Evolutionary conservation across 1,140 invertebrate genomes (phyloP).

Genomic region (Drosophila bipectinata): DNA sequence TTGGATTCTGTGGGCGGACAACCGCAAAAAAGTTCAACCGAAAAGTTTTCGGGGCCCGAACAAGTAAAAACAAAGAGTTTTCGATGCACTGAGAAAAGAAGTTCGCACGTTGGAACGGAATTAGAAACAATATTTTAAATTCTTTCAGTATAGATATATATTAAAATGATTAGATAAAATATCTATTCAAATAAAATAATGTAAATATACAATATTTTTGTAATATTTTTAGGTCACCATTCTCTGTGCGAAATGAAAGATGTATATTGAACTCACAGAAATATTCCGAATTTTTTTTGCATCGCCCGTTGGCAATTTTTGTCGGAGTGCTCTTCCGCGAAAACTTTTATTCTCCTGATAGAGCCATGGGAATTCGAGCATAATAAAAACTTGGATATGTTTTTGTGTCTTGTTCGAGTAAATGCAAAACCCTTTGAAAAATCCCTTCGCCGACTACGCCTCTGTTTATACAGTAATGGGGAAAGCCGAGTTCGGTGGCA

Average conservation of each 20-base stretch:
- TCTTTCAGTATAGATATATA: too few species aligned
- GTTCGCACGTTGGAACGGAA: too few species aligned
- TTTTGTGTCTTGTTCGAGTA: background rate
- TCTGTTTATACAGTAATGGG: constrained; percentile 4
- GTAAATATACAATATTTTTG: too few species aligned
- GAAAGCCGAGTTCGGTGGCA: constrained; percentile 26
- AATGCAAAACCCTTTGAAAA: background rate
- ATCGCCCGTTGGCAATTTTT: background rate
- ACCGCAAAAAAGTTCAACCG: constrained; percentile 41
- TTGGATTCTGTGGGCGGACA: constrained; percentile 38
- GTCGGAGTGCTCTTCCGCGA: background rate
- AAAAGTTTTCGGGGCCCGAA: constrained; percentile 38
- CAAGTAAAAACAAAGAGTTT: constrained; percentile 27
- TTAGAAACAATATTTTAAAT: too few species aligned
- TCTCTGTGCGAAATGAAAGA: too few species aligned
- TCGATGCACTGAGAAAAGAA: constrained; percentile 6
- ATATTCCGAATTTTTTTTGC: too few species aligned
- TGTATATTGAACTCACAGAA: too few species aligned
- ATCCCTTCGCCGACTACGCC: background rate
- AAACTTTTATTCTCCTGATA: background rate
- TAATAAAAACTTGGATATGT: constrained; percentile 1
- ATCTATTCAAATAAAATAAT: too few species aligned
- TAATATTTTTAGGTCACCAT: too few species aligned
- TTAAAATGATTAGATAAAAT: too few species aligned
- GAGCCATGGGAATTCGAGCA: background rate